Conservation (phyloP, 1,140 invertebrate genomes). For the Ericerus pela region DNA sequence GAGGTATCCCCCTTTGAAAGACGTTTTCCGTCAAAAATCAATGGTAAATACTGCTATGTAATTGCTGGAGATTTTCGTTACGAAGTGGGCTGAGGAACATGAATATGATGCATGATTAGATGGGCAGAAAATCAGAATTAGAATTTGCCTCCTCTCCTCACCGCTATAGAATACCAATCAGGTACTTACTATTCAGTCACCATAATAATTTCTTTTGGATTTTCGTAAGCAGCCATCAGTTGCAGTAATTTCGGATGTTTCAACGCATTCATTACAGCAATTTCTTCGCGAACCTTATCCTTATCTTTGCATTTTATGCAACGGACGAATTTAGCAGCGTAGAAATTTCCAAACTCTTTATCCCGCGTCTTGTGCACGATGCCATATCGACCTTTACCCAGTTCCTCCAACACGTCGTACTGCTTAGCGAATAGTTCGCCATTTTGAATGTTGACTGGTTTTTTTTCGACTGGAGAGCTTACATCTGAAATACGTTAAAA, state of each 20-base stretch:
- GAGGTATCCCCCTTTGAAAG: no score
- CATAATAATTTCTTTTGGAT: slow-evolving; percentile 70
- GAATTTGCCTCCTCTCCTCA: not conserved
- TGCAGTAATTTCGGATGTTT: slow-evolving; percentile 80
- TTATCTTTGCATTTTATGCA: slow-evolving; percentile 66
- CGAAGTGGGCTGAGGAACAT: no score
- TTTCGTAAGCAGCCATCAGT: slow-evolving; percentile 73
- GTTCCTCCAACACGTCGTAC: slow-evolving; percentile 50
- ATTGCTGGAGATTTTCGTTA: no score
- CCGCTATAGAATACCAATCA: not conserved
- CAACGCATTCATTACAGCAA: slow-evolving; percentile 79
- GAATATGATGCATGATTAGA: not conserved
- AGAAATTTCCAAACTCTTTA: slow-evolving; percentile 45
- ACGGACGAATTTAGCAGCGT: slow-evolving; percentile 84
- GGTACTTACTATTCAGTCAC: slow-evolving; percentile 84
- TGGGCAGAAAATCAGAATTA: not conserved
- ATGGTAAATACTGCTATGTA: no score
- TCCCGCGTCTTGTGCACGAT: slow-evolving; percentile 60
- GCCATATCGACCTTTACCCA: slow-evolving; percentile 70
- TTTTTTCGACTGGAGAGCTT: slow-evolving; percentile 24
- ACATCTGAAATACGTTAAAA: no score
- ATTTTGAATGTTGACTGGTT: slow-evolving; percentile 34
- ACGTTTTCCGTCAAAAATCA: no score
- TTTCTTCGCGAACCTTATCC: slow-evolving; percentile 74
- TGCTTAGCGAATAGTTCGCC: slow-evolving; percentile 40